A percentile compares a stretch with the other conserved stretches of the same genome.
Conservation (phyloP, 2,888 invertebrate species). For the Crematogaster levior region DNA sequence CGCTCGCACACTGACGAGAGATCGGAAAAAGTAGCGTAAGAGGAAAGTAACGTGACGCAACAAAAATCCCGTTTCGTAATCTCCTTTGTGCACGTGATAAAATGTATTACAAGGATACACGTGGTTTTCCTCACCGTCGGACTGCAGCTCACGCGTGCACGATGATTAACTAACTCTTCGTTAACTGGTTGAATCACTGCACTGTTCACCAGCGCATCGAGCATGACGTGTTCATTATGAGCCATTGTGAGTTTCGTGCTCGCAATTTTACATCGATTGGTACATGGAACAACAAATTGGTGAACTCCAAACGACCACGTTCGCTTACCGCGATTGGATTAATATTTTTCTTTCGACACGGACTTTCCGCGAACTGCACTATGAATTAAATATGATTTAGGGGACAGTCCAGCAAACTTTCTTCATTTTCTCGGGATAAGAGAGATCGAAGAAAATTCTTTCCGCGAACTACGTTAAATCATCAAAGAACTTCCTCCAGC, state of each 20-base stretch:
- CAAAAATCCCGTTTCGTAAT: background rate
- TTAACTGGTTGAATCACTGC: conserved; percentile 8
- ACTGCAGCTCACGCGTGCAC: background rate
- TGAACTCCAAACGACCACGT: background rate
- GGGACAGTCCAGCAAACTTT: conserved; percentile 50
- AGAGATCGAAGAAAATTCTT: conserved; percentile 31
- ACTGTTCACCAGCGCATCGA: background rate
- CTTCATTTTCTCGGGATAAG: conserved; percentile 3
- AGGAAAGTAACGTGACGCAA: conserved; percentile 22
- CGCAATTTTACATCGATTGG: background rate
- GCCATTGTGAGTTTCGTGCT: background rate
- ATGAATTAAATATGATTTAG: conserved; percentile 64
- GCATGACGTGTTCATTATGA: conserved; percentile 11
- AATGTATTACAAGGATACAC: background rate
- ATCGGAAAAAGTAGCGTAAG: background rate
- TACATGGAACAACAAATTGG: conserved; percentile 14
- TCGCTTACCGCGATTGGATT: conserved; percentile 13
- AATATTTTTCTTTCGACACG: conserved; percentile 31
- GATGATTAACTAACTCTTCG: conserved; percentile 17
- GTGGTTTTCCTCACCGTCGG: background rate
- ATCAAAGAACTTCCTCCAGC: background rate
- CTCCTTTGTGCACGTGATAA: background rate
- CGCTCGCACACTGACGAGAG: conserved; percentile 12
- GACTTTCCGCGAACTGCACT: conserved; percentile 11
- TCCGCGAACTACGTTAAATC: conserved; percentile 50